Evolutionary conservation across 2,888 invertebrate genomes (phyloP).

Genomic region (Dione vanillae): DNA sequence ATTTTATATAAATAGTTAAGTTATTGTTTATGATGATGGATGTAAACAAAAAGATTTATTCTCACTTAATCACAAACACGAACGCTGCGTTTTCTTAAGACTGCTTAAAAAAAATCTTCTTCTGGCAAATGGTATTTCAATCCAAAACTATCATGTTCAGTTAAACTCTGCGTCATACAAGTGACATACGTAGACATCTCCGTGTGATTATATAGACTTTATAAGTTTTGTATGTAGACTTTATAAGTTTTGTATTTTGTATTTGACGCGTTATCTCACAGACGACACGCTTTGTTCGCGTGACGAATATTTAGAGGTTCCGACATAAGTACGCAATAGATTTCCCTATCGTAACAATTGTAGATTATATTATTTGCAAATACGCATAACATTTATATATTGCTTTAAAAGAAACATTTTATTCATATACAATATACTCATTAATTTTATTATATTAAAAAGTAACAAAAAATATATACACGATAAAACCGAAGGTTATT

Average conservation of each 20-base stretch:
- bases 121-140: background rate
- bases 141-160: background rate
- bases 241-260: too few relatives aligned
- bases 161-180: background rate
- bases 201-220: background rate
- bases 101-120: background rate
- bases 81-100: too few relatives aligned
- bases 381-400: background rate
- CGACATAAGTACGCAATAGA: constrained; percentile 30
- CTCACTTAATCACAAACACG: too few relatives aligned
- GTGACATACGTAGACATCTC: background rate
- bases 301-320: constrained; percentile 34
- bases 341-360: constrained; percentile 37
- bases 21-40: too few relatives aligned
- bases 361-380: constrained; percentile 12
- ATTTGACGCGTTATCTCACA: constrained; percentile 22
- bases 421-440: background rate
- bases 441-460: background rate
- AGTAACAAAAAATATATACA: background rate
- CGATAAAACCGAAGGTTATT: background rate
- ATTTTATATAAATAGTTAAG: too few relatives aligned
- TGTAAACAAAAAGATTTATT: too few relatives aligned
- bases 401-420: background rate
- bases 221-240: background rate
- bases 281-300: constrained; percentile 35